phyloP scores from a whole-genome alignment of 2,888 invertebrate genomes.

The Nemotelus nigrinus region DNA sequence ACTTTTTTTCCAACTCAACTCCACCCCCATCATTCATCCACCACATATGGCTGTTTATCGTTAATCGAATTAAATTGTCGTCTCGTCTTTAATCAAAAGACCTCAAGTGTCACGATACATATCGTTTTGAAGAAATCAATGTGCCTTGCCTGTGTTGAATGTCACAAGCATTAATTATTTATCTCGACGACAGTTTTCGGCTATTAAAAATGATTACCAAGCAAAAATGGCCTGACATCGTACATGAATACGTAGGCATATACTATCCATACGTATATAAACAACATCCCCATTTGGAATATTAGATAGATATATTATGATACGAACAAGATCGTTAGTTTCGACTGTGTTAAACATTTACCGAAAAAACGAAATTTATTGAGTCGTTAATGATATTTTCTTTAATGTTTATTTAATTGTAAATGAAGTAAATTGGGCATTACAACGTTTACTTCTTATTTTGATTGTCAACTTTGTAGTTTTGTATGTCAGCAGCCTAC shows the following conservation, averaged over 20 bases:
- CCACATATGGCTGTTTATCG: neutral
- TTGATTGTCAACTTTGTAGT: too few relatives aligned
- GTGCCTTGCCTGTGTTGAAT: slow-evolving; percentile 2
- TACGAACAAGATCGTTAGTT: slow-evolving; percentile 1
- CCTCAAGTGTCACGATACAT: slow-evolving; percentile 16
- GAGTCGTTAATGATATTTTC: slow-evolving; percentile 38
- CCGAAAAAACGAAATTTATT: slow-evolving; percentile 23
- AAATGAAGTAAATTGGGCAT: slow-evolving; percentile 7
- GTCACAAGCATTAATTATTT: slow-evolving; percentile 14
- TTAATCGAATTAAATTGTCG: slow-evolving; percentile 37
- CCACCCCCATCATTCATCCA: neutral
- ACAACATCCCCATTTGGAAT: slow-evolving; percentile 18
- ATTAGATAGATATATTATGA: neutral
- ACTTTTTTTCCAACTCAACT: too few relatives aligned
- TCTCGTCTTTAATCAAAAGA: slow-evolving; percentile 16
- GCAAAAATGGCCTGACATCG: slow-evolving; percentile 25
- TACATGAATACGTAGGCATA: slow-evolving; percentile 9
- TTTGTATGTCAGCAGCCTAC: too few relatives aligned
- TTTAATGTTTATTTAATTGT: slow-evolving; percentile 26
- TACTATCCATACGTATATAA: neutral
- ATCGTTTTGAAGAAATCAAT: slow-evolving; percentile 13
- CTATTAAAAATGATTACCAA: slow-evolving; percentile 43
- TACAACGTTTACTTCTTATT: too few relatives aligned
- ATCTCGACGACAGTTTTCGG: slow-evolving; percentile 35
- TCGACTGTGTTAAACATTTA: slow-evolving; percentile 26